phyloP scores from a whole-genome alignment of 1,140 invertebrate genomes.

The Diabrotica undecimpunctata region DNA sequence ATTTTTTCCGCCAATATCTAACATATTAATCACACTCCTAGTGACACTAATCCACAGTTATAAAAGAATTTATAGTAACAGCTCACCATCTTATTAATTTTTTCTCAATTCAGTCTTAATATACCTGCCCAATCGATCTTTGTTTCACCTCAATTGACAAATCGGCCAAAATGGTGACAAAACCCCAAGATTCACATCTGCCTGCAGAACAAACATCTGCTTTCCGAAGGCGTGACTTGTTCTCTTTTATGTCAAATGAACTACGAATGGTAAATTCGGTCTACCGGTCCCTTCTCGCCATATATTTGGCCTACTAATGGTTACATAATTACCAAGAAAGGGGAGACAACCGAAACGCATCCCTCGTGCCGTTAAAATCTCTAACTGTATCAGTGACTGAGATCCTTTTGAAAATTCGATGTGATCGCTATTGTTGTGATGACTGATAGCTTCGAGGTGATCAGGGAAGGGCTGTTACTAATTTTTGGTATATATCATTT shows the following conservation, averaged over 20 bases:
- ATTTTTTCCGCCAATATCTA: too few relatives aligned
- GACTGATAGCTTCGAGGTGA: not conserved
- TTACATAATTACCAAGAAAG: constrained; percentile 22
- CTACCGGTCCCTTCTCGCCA: constrained; percentile 6
- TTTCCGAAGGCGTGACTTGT: constrained; percentile 16
- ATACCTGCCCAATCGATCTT: not conserved
- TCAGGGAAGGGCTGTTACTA: not conserved
- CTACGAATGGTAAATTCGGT: constrained; percentile 1
- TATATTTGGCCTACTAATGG: constrained; percentile 25
- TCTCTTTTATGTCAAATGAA: constrained; percentile 7
- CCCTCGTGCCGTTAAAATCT: constrained; percentile 6
- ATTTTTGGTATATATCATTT: not conserved
- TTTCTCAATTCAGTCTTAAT: too few relatives aligned
- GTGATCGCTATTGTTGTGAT: constrained; percentile 2
- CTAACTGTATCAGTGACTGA: constrained; percentile 14
- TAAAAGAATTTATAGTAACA: too few relatives aligned
- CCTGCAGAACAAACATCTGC: constrained; percentile 19
- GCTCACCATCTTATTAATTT: too few relatives aligned
- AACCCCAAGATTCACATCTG: constrained; percentile 23
- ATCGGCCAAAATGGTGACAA: constrained; percentile 14
- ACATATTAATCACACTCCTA: too few relatives aligned
- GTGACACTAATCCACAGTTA: too few relatives aligned
- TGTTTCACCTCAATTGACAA: constrained; percentile 1
- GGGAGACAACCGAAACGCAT: not conserved
- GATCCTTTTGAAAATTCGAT: constrained; percentile 11